These are phyloP conservation scores for Dicentrarchus labrax DNA, from an alignment of 2,113 vertebrate genomes.

Conservation along the genomic window DNA sequence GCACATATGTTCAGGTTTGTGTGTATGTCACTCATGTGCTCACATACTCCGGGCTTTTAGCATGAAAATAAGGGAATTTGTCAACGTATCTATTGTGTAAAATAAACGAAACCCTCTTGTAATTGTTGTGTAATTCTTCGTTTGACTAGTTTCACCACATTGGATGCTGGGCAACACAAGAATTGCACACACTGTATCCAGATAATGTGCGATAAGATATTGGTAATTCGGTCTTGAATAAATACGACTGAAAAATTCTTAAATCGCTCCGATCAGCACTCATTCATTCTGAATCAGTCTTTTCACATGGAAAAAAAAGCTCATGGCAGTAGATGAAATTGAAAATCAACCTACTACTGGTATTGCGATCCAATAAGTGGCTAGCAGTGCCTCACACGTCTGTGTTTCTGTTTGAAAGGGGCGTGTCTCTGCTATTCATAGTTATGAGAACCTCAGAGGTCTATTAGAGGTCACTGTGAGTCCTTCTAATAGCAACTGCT, in stretches of 20 bases:
- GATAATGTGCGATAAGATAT: constrained; percentile 30
- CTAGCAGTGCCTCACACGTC: constrained; percentile 27
- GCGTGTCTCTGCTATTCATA: constrained; percentile 81
- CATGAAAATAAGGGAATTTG: not conserved
- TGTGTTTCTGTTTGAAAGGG: constrained; percentile 74
- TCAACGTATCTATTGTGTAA: constrained; percentile 28
- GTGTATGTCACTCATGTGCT: not conserved
- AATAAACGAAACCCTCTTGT: constrained; percentile 10
- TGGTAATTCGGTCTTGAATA: not conserved
- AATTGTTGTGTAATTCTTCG: constrained; percentile 16
- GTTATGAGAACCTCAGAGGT: constrained; percentile 73
- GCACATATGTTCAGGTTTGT: not conserved
- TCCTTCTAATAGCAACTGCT: constrained; percentile 70
- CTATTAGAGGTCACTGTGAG: constrained; percentile 77
- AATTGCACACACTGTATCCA: not conserved
- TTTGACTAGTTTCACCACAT: not conserved
- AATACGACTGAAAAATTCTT: constrained; percentile 15
- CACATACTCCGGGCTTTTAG: not conserved
- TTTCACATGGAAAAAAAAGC: not conserved
- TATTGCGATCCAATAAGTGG: constrained; percentile 20
- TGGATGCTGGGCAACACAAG: constrained; percentile 14
- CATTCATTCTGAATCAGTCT: not conserved
- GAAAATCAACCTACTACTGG: not conserved
- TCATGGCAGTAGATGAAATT: not conserved
- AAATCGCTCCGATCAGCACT: not conserved